Evolutionary conservation across 2,797 vertebrate genomes (phyloP).

Genomic region (Epinephelus awoara): DNA sequence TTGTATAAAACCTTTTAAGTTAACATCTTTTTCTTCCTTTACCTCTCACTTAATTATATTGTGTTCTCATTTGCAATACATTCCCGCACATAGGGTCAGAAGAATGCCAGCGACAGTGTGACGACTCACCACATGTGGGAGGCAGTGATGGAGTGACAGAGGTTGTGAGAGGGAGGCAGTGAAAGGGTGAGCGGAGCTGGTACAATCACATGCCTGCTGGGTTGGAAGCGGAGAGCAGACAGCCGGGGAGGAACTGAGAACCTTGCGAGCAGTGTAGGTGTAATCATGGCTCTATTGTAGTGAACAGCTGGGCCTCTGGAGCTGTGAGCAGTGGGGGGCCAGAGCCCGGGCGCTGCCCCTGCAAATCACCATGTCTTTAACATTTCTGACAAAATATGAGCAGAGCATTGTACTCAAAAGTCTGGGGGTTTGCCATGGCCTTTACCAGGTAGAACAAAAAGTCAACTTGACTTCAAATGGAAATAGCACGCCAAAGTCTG

Average conservation of each 20-base stretch:
- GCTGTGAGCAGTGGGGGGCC: slow-evolving; percentile 68
- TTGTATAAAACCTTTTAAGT: background rate
- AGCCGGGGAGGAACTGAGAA: slow-evolving; percentile 66
- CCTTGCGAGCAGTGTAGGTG: slow-evolving; percentile 74
- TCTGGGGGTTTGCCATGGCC: slow-evolving; percentile 14
- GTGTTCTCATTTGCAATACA: slow-evolving; percentile 26
- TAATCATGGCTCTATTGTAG: slow-evolving; percentile 88
- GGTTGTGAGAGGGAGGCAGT: slow-evolving; percentile 60
- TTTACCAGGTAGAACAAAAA: slow-evolving; percentile 52
- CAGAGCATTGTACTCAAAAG: slow-evolving; percentile 52
- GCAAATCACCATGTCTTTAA: slow-evolving; percentile 79
- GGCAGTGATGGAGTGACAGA: slow-evolving; percentile 64
- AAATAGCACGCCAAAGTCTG: slow-evolving; percentile 4
- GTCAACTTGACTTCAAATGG: slow-evolving; percentile 19
- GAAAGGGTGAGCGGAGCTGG: slow-evolving; percentile 59
- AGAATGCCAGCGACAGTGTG: slow-evolving; percentile 44
- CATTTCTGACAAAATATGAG: slow-evolving; percentile 74
- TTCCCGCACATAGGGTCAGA: slow-evolving; percentile 41
- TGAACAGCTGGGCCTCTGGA: slow-evolving; percentile 77
- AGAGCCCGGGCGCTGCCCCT: slow-evolving; percentile 48
- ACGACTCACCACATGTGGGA: slow-evolving; percentile 63
- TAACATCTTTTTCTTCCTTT: slow-evolving; percentile 15
- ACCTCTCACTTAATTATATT: slow-evolving; percentile 25
- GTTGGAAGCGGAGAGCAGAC: slow-evolving; percentile 70
- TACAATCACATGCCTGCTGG: slow-evolving; percentile 81